phyloP scores from a whole-genome alignment of 2,113 vertebrate species.

The Neomonachus schauinslandi region DNA sequence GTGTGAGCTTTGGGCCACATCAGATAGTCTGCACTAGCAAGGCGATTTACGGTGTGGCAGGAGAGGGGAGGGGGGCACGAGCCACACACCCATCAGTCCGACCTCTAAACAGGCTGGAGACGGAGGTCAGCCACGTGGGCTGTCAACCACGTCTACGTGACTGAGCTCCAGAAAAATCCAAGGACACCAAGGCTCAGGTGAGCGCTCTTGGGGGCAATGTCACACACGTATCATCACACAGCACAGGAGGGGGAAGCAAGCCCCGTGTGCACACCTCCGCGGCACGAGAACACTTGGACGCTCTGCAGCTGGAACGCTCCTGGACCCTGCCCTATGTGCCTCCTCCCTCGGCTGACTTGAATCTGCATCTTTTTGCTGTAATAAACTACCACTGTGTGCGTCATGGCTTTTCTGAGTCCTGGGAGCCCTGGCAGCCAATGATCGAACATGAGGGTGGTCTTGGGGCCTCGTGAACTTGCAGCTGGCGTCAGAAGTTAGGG shows the following conservation, averaged over 20 bases:
- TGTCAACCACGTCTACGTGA: background rate
- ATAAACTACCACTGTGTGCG: background rate
- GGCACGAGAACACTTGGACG: fast-evolving
- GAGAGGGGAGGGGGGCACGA: fast-evolving
- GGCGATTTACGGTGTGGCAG: background rate
- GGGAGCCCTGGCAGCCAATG: background rate
- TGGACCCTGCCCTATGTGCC: fast-evolving
- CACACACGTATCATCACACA: fast-evolving
- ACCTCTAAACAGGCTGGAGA: background rate
- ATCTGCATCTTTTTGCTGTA: background rate
- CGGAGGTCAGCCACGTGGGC: fast-evolving
- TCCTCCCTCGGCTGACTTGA: background rate
- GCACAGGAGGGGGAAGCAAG: background rate
- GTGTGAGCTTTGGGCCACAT: background rate
- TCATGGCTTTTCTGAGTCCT: background rate
- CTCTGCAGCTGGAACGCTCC: background rate
- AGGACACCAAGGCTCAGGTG: background rate
- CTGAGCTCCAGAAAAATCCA: background rate
- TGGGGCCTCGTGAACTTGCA: background rate
- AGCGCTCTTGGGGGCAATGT: background rate
- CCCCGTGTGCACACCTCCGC: fast-evolving
- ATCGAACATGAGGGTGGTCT: background rate
- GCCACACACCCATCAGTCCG: fast-evolving
- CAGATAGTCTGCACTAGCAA: background rate
- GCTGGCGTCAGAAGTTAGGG: background rate